Percentiles rank a stretch among this genome's conserved stretches.
phyloP scores from a whole-genome alignment of 2,113 vertebrate species.

The Phalacrocorax brasilianus region DNA sequence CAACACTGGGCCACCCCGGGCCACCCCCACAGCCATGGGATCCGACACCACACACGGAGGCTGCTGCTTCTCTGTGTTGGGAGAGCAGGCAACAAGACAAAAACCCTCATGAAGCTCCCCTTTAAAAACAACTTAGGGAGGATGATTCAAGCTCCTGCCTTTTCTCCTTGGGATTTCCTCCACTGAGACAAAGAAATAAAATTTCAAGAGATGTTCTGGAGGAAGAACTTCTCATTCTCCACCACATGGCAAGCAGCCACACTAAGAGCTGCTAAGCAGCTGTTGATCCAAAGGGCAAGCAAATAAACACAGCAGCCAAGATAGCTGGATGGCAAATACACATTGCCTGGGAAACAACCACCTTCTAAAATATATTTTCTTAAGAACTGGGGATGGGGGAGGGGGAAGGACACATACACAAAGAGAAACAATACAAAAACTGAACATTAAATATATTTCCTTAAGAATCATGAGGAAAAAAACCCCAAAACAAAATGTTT shows the following conservation, averaged over 20 bases:
- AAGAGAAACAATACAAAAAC: not conserved
- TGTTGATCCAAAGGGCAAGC: not conserved
- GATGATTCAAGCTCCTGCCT: not conserved
- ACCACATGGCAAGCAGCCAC: not conserved
- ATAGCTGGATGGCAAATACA: not conserved
- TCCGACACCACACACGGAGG: fast-evolving
- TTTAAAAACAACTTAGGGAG: not conserved
- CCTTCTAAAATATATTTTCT: not conserved
- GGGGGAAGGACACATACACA: not conserved
- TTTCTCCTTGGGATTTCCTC: not conserved
- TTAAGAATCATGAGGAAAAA: not conserved
- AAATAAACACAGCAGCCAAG: not conserved
- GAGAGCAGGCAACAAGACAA: not conserved
- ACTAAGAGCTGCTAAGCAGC: not conserved
- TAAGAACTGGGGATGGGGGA: not conserved
- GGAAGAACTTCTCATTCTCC: not conserved
- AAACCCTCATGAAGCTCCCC: not conserved
- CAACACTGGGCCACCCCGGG: fast-evolving
- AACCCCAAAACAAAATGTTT: not conserved
- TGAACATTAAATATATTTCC: not conserved
- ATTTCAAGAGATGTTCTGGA: not conserved
- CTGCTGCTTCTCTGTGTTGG: not conserved
- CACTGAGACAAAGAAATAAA: not conserved
- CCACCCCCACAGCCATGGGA: not conserved
- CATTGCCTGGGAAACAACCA: not conserved